Conservation (phyloP, 2,113 vertebrate species). For the Agelaius phoeniceus region DNA sequence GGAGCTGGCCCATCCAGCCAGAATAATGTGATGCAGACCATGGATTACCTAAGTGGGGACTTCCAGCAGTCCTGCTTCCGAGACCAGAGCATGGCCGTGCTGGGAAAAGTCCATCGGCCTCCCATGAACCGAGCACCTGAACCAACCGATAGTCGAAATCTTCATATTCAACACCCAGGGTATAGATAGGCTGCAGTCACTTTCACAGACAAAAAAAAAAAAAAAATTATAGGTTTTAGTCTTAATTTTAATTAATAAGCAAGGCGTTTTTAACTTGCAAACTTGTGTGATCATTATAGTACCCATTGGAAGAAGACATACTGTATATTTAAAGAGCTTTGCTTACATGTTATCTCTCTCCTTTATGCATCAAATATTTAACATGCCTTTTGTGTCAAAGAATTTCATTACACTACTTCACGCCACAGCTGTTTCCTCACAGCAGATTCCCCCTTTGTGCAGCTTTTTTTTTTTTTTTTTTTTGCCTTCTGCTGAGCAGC, state of each 20-base stretch:
- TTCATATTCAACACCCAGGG: slow-evolving; percentile 97
- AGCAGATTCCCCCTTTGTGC: background rate
- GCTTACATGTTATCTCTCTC: background rate
- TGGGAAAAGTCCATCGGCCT: slow-evolving; percentile 95
- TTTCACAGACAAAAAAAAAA: slow-evolving; percentile 56
- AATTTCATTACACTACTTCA: slow-evolving; percentile 46
- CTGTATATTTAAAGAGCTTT: slow-evolving; percentile 53
- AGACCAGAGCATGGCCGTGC: slow-evolving; percentile 93
- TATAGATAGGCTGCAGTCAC: slow-evolving; percentile 94
- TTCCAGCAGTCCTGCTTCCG: slow-evolving; percentile 98
- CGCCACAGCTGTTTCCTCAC: slow-evolving; percentile 12
- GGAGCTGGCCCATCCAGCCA: slow-evolving; percentile 85
- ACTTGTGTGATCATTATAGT: slow-evolving; percentile 80
- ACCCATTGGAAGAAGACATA: slow-evolving; percentile 36
- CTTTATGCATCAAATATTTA: slow-evolving; percentile 25
- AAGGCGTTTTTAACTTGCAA: slow-evolving; percentile 75
- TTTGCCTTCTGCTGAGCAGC: slow-evolving; percentile 31
- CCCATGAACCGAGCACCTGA: slow-evolving; percentile 89
- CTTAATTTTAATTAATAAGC: slow-evolving; percentile 78
- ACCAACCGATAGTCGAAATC: slow-evolving; percentile 86
- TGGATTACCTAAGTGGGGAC: slow-evolving; percentile 96
- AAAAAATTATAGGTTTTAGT: slow-evolving; percentile 75
- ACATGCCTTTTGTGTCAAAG: slow-evolving; percentile 47
- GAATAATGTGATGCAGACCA: slow-evolving; percentile 93
- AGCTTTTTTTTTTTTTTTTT: background rate